phyloP scores from a whole-genome alignment of 2,113 vertebrate species.

The Callionymus lyra region DNA sequence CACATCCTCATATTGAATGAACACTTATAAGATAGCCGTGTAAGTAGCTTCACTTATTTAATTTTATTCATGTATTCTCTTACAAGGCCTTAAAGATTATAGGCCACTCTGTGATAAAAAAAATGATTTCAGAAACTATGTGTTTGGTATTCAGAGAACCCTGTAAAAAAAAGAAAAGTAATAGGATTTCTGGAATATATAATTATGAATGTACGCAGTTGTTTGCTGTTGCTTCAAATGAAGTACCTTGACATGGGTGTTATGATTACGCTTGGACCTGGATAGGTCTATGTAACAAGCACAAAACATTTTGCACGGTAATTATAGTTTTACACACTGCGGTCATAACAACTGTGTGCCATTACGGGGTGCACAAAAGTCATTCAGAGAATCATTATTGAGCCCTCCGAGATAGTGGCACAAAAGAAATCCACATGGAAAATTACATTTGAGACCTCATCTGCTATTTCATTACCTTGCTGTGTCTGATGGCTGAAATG shows the following conservation, averaged over 20 bases:
- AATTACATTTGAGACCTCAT: conserved; percentile 73
- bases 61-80: no score
- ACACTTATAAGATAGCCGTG: no score
- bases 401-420: conserved; percentile 69
- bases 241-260: conserved; percentile 54
- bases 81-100: no score
- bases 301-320: conserved; percentile 61
- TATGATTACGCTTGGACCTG: conserved; percentile 56
- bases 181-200: conserved; percentile 46
- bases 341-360: conserved; percentile 66
- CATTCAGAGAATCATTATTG: conserved; percentile 73
- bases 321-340: conserved; percentile 68
- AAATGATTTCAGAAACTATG: no score
- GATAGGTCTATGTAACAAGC: conserved; percentile 50
- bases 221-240: conserved; percentile 33
- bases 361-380: conserved; percentile 69
- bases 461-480: conserved; percentile 73
- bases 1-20: conserved; percentile 3
- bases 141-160: conserved; percentile 19
- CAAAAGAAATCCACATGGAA: conserved; percentile 71
- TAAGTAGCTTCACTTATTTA: no score
- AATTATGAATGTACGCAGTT: conserved; percentile 46
- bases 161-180: conserved; percentile 25
- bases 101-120: no score
- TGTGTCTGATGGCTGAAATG: conserved; percentile 68